Base-by-base conservation (phyloP, 2,888 invertebrate species). In the Unio pictorum region DNA sequence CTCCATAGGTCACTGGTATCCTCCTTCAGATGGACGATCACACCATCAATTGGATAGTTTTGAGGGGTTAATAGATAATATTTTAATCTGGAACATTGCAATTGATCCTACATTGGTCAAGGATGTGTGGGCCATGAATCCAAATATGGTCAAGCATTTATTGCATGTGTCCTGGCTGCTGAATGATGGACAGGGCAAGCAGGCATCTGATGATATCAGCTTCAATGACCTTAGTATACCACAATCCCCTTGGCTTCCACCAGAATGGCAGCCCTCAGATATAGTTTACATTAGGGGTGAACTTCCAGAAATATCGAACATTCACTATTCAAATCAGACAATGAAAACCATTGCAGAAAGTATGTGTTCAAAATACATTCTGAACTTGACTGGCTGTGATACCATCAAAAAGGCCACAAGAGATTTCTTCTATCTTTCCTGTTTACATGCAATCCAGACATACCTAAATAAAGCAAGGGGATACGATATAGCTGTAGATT, bases 1-100 rank as follows among this genome's bases (percentile, higher is more conserved):
- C 28, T 77, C 84, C 6, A 60, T 84, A 30, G 84, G 84, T 7
- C 81, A 82, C 55, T 84, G 83, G 83, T 74, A 79, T 60, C 77
- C 79, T 26, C 80, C 83, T 23, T 69, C 72, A 1, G 75, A 80
- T 69, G 75, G 79, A 0, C 64, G 55, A 18, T 63, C 67, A 26
- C 75, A 80, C 58, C 45, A n/a, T n/a, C 55, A 68, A 55, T 74
- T 74, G 7, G 55, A 54, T 17, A 67, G 71, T 34, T 75, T 84
- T 26, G 62, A 54, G 8, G 84, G 82, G 11, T 72, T 75, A 62
- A 67, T 84, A 20, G 84, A 84, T 55, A 81, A 83, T 64, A 76
- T 84, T 63, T 65, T 80, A 61, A 72, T 84, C 2, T 84, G 84
- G 84, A 74, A 78, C 55, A 62, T 68, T 7, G 30, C 69, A 5